phyloP scores from a whole-genome alignment of 1,140 invertebrate genomes.

The Drosophila aff. region DNA sequence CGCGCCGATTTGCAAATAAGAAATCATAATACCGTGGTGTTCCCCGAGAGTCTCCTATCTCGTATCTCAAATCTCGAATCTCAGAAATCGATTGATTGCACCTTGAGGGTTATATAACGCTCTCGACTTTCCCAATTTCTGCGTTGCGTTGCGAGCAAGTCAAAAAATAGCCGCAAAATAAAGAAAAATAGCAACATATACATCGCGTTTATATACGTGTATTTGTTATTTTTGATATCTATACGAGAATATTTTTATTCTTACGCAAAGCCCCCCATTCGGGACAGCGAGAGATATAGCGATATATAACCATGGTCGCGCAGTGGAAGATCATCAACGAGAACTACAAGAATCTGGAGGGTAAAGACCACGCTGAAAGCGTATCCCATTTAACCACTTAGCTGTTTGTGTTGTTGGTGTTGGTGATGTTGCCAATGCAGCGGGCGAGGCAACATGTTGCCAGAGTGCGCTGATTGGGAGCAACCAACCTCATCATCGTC shows the following conservation, averaged over 20 bases:
- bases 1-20: conserved; percentile 36
- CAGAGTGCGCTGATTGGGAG: conserved; percentile 22
- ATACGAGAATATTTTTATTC: conserved; percentile 70
- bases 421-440: conserved; percentile 13
- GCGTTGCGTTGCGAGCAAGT: conserved; percentile 29
- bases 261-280: conserved; percentile 53
- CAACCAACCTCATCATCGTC: conserved; percentile 13
- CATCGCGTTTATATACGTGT: conserved; percentile 35
- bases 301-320: conserved; percentile 65
- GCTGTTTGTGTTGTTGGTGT: no score
- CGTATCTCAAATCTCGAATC: conserved; percentile 7
- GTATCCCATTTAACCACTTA: conserved; percentile 2
- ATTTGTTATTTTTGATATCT: conserved; percentile 65
- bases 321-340: conserved; percentile 81
- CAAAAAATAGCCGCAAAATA: conserved; percentile 55
- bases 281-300: conserved; percentile 60
- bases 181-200: conserved; percentile 42
- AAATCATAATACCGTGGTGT: conserved; percentile 45
- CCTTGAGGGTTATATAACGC: conserved; percentile 51
- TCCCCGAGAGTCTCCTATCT: conserved; percentile 30
- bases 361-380: conserved; percentile 58
- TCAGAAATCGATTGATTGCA: conserved; percentile 57
- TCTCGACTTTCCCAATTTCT: conserved; percentile 25
- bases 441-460: conserved; percentile 60
- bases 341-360: conserved; percentile 83